Evolutionary conservation across 2,888 invertebrate genomes (phyloP).

Genomic region (Oligia strigilis): DNA sequence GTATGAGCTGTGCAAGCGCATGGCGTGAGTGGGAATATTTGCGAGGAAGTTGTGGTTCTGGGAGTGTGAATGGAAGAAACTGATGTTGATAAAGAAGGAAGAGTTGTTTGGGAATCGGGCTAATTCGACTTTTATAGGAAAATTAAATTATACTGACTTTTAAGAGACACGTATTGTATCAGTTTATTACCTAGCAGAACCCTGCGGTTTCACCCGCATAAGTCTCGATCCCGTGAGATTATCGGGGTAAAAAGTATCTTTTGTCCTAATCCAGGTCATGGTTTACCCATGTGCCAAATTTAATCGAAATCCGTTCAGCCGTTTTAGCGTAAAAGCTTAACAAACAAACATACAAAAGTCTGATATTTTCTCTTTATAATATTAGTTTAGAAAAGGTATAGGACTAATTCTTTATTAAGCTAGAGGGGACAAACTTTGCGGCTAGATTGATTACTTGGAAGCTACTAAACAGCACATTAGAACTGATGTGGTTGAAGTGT

Average conservation of each 20-base stretch:
- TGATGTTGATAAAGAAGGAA: neutral
- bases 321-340: neutral
- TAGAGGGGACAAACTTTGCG: neutral
- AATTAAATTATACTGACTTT: neutral
- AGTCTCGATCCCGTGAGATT: neutral
- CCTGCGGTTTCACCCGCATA: neutral
- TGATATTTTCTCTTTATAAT: no score
- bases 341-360: neutral
- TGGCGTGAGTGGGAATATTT: constrained; percentile 16
- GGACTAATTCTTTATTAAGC: neutral
- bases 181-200: neutral
- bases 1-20: constrained; percentile 57
- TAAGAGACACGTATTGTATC: neutral
- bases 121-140: neutral
- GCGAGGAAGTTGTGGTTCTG: neutral
- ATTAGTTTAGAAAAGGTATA: neutral
- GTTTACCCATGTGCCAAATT: neutral
- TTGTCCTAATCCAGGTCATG: neutral
- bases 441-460: neutral
- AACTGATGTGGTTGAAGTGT: neutral
- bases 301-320: neutral
- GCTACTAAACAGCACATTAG: neutral
- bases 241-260: neutral
- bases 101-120: neutral
- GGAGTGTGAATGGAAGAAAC: constrained; percentile 22